Base-by-base conservation (phyloP, 2,888 invertebrate genomes). In the Caenorhabditis imperialis region DNA sequence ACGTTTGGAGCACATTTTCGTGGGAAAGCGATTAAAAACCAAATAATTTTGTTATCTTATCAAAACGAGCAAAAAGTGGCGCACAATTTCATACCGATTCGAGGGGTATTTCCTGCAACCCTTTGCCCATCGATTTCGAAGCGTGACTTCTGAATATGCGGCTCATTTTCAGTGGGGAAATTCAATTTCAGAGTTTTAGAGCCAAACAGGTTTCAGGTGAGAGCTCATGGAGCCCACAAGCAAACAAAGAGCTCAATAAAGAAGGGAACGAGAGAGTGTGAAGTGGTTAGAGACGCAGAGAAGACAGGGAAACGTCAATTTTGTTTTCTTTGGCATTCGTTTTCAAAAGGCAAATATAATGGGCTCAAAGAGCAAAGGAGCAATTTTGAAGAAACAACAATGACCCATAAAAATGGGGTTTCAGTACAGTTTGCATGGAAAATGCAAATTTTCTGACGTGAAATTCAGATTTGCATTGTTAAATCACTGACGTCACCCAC, bases 131-230 rank as follows among this genome's bases (percentile, higher is more conserved):
- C n/a, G 54, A 40, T 27, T 20, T 35, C 14, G 47, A 51, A 5
- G 45, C 44, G 6, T 50, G 70, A 16, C 61, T 70, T 50, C 70
- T 70, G 50, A 70, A 70, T 55, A 70, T 54, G 30, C 70, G 38
- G 25, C 60, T 70, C 70, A 70, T 70, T 61, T 53, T 58, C 23
- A 10, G 18, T 1, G 20, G 27, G 12, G 30, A 30, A 6, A 6
- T 27, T 48, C 10, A 14, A 18, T n/a, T 14, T 7, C n/a, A 20
- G 25, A 40, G 42, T 27, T 20, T 40, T 10, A 40, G 40, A 20
- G 7, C n/a, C 2, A 44, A 10, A 18, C 30, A 57, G 44, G 42
- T 55, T 16, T 33, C 16, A 38, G 38, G 30, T 33, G 47, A 44
- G 45, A 53, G 55, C 23, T 35, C 3, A 35, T 6, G 20, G 35